A percentile compares a stretch with the other conserved stretches of the same genome.
These are phyloP conservation scores for Xenopus tropicalis DNA, from an alignment of 2,113 vertebrate species.

Conservation along the genomic window UCB_Xtro_10.0 CM004446.2:60504001-60504500, in stretches of 20 bases:
- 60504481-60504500: constrained; percentile 79
- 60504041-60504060: background rate
- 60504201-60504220: background rate
- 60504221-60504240: background rate
- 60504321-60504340: constrained; percentile 12
- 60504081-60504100: background rate
- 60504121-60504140: background rate
- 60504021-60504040: background rate
- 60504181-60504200: background rate
- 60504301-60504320: constrained; percentile 12
- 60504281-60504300: background rate
- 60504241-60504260: background rate
- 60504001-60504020: background rate
- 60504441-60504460: background rate
- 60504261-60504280: constrained; percentile 1
- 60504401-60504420: background rate
- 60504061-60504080: background rate
- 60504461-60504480: constrained; percentile 42
- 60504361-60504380: constrained; percentile 8
- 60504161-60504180: background rate
- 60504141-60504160: background rate
- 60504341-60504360: background rate
- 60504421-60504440: background rate
- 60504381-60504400: background rate
- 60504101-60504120: background rate